These are phyloP conservation scores for Gasterosteus aculeatus DNA, from an alignment of 2,113 vertebrate species.

Conservation along the genomic window DNA sequence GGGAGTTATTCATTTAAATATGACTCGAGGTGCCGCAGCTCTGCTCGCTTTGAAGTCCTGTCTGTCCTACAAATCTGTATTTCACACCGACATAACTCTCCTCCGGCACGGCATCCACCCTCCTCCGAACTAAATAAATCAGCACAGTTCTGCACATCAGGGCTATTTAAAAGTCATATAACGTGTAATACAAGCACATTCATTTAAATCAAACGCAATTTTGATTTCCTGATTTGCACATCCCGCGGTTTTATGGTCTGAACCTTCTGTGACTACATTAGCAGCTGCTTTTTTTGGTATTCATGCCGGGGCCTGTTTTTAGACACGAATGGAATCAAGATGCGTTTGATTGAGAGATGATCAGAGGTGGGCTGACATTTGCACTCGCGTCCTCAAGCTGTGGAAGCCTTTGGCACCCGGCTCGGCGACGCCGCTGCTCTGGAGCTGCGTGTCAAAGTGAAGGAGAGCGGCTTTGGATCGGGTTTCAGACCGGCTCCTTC, in stretches of 20 bases:
- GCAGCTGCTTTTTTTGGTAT: slow-evolving; percentile 16
- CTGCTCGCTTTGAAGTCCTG: slow-evolving; percentile 22
- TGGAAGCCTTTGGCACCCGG: slow-evolving; percentile 38
- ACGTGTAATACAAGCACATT: not conserved
- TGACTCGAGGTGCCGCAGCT: slow-evolving; percentile 30
- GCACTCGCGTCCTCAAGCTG: slow-evolving; percentile 30
- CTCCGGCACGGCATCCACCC: not conserved
- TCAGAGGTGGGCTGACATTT: slow-evolving; percentile 39
- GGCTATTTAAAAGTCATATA: not conserved
- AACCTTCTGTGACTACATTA: slow-evolving; percentile 30
- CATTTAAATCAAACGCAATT: slow-evolving; percentile 25
- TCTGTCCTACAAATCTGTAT: slow-evolving; percentile 23
- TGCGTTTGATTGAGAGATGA: slow-evolving; percentile 32
- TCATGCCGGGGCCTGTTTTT: slow-evolving; percentile 6
- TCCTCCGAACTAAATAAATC: slow-evolving; percentile 2
- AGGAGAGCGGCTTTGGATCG: not conserved
- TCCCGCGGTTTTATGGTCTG: slow-evolving; percentile 12
- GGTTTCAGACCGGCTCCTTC: not conserved
- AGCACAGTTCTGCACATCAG: slow-evolving; percentile 6
- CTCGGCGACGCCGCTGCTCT: slow-evolving; percentile 1
- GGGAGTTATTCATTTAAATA: slow-evolving; percentile 15
- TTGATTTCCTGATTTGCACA: slow-evolving; percentile 35
- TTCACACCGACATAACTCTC: slow-evolving; percentile 21
- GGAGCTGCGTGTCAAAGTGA: slow-evolving; percentile 17
- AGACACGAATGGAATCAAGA: slow-evolving; percentile 44